phyloP scores from a whole-genome alignment of 2,797 vertebrate species.

The Gymnothorax reevesii region DNA sequence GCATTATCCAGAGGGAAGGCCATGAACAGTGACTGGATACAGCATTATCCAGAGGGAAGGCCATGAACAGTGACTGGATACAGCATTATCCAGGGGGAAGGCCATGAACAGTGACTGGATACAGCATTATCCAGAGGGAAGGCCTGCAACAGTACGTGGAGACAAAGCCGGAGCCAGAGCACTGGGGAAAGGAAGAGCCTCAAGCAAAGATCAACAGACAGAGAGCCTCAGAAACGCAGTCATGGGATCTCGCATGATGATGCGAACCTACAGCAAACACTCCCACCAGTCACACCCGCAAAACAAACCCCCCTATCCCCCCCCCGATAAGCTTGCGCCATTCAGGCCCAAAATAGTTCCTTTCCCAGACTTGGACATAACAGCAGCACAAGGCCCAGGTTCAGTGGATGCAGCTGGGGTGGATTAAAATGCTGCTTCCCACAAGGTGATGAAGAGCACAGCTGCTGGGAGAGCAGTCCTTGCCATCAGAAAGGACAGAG shows the following conservation, averaged over 20 bases:
- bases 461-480: neutral
- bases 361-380: neutral
- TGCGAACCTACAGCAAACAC: constrained; percentile 29
- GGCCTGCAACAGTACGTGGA: constrained; percentile 11
- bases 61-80: too few relatives aligned
- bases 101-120: neutral
- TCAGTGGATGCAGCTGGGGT: neutral
- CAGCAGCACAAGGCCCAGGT: neutral
- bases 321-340: neutral
- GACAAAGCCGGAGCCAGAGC: constrained; percentile 24
- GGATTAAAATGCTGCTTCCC: neutral
- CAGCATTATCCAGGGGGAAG: neutral
- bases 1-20: neutral
- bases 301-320: neutral
- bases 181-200: constrained; percentile 14
- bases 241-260: constrained; percentile 66
- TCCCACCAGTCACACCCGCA: neutral
- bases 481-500: neutral
- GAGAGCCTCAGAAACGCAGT: constrained; percentile 47
- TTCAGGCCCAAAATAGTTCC: constrained; percentile 4
- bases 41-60: neutral
- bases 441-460: neutral
- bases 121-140: neutral
- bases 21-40: too few relatives aligned
- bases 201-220: constrained; percentile 58